These are phyloP conservation scores for Chamaea fasciata DNA, from an alignment of 2,113 vertebrate genomes.

Conservation along the genomic window DNA sequence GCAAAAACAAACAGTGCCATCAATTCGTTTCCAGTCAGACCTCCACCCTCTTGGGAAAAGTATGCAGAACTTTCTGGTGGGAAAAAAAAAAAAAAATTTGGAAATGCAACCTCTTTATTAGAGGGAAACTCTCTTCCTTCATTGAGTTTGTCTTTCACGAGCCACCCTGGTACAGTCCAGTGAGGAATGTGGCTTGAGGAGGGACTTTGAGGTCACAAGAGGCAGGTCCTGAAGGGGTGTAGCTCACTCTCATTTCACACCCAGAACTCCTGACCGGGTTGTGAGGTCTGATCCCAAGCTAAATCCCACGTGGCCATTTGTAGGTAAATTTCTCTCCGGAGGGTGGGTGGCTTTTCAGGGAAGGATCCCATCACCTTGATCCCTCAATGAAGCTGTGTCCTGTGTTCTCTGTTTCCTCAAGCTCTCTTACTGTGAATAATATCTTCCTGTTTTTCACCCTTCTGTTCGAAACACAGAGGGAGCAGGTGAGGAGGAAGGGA, in stretches of 20 bases:
- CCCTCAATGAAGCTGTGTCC: background rate
- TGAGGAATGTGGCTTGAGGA: conserved; percentile 7
- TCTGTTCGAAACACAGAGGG: conserved; percentile 33
- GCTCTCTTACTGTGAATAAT: conserved; percentile 25
- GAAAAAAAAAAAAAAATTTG: conserved; percentile 65
- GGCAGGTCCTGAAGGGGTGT: background rate
- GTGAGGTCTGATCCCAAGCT: background rate
- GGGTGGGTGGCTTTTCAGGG: background rate
- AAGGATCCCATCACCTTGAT: background rate
- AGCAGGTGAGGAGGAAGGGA: conserved; percentile 40
- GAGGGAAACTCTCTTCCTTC: conserved; percentile 26
- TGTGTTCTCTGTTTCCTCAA: background rate
- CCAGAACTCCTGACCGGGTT: background rate
- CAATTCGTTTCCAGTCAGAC: conserved; percentile 51
- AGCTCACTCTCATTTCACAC: background rate
- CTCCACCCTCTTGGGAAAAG: conserved; percentile 48
- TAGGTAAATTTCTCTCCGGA: background rate
- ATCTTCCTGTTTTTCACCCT: conserved; percentile 25
- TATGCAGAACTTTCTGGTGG: conserved; percentile 60
- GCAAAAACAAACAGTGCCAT: conserved; percentile 63
- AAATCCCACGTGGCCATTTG: background rate
- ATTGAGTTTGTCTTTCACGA: conserved; percentile 6
- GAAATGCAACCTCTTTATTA: conserved; percentile 19
- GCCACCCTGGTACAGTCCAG: background rate
- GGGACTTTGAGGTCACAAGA: background rate